These are phyloP conservation scores for Xylophagus ater DNA, from an alignment of 2,888 invertebrate species.

Conservation along the genomic window DNA sequence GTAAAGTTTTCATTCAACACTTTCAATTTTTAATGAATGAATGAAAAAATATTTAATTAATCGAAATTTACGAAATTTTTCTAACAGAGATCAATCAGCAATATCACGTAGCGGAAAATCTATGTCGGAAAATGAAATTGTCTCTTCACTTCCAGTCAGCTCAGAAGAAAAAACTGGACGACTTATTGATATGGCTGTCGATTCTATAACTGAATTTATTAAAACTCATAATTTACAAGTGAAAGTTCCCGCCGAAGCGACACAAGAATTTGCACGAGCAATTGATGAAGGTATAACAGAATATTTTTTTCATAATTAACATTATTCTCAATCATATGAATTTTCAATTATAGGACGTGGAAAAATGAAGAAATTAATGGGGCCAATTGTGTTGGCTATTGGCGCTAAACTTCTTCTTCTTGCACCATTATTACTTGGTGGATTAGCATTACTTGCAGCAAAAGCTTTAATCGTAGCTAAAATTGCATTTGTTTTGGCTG, in stretches of 20 bases:
- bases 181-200: constrained; percentile 45
- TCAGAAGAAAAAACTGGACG: constrained; percentile 43
- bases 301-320: neutral
- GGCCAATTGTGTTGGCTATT: constrained; percentile 54
- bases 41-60: neutral
- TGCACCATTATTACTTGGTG: constrained; percentile 57
- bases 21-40: neutral
- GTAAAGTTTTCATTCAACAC: too few relatives aligned
- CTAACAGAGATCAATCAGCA: constrained; percentile 33
- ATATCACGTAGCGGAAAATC: constrained; percentile 35
- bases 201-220: constrained; percentile 47
- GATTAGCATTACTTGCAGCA: constrained; percentile 57
- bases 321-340: neutral
- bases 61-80: constrained; percentile 8
- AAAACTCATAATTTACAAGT: constrained; percentile 54
- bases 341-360: constrained; percentile 49
- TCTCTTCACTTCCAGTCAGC: constrained; percentile 43
- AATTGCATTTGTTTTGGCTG: constrained; percentile 62
- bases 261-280: constrained; percentile 54
- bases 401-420: constrained; percentile 63
- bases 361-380: constrained; percentile 63
- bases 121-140: constrained; percentile 41
- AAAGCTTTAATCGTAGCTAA: constrained; percentile 72
- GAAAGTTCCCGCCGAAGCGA: constrained; percentile 55
- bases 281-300: constrained; percentile 54